Base-by-base conservation (phyloP, 2,888 invertebrate genomes). In the Eudasyphora cyanicolor region DNA sequence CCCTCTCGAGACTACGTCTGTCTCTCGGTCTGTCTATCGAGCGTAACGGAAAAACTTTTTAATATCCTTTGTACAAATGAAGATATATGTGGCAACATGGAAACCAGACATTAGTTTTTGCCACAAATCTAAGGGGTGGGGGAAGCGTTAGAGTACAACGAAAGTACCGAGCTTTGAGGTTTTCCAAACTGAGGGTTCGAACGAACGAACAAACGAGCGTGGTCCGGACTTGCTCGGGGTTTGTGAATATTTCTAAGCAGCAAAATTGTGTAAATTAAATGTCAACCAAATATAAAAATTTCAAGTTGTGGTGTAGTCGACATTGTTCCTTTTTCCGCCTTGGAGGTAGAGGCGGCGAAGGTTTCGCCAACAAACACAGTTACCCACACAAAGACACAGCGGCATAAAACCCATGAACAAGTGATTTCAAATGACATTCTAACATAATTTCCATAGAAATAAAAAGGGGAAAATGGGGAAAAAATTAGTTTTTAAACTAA, bases 231-330 rank as follows among this genome's bases (percentile, higher is more conserved):
- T 60, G 19, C 21, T 21, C 21, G 32, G 32, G 32, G 35, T 14
- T 62, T 62, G 62, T 32, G 35, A 54, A 54, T 32, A 21, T 42
- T 81, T 84, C 51, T 73, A 79, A 81, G 78, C 64, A 84, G 64
- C 24, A 80, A 80, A 84, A 76, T 79, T 84, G 84, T 84, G 80
- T 81, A 84, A 80, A 84, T 84, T 84, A 84, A 84, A 84, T 84
- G 84, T 84, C 84, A 84, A 76, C 75, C 64, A 71, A 73, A 84
- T 67, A 24, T 14, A 64, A 64, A 35, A 64, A 67, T 42, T 24
- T 35, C 64, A 57, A 57, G 57, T 57, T 21, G 57, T 35, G 64
- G 6, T 57, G 60, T 6, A 32, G 21, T 57, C 24, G 27, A 45
- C 14, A n/a, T n/a, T n/a, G n/a, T n/a, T 45, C 45, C n/a, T 45